Percentiles rank a stretch among this genome's conserved stretches.
These are phyloP conservation scores for Regulus satrapa DNA, from an alignment of 2,113 vertebrate genomes.

Conservation along the genomic window DNA sequence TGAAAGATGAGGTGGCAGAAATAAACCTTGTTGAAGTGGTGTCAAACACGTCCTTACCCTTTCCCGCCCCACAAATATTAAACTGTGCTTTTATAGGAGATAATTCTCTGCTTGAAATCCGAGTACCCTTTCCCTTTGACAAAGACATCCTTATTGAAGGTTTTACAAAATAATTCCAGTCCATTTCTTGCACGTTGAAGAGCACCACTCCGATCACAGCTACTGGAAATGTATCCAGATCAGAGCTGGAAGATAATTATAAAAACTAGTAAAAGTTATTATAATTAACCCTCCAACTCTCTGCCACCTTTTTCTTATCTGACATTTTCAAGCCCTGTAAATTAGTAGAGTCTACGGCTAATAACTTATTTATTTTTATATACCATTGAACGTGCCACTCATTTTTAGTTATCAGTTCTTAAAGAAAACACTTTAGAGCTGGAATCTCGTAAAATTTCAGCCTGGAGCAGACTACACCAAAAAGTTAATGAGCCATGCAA, in stretches of 20 bases:
- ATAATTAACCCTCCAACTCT: too few relatives aligned
- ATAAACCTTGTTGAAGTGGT: not conserved
- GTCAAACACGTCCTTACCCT: not conserved
- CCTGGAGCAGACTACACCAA: not conserved
- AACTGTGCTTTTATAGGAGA: accelerated
- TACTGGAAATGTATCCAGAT: not conserved
- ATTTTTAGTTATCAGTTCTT: not conserved
- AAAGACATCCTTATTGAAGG: not conserved
- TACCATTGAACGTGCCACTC: not conserved
- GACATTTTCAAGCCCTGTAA: not conserved
- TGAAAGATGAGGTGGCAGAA: not conserved
- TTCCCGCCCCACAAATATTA: not conserved
- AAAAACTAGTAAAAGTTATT: too few relatives aligned
- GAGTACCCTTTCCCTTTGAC: not conserved
- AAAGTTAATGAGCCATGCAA: not conserved
- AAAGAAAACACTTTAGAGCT: not conserved
- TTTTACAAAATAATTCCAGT: not conserved
- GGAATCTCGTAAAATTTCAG: not conserved
- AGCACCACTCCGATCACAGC: not conserved
- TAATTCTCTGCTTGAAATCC: not conserved
- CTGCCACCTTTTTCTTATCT: not conserved
- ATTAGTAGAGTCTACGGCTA: not conserved
- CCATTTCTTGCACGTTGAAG: not conserved
- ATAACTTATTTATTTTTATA: not conserved
- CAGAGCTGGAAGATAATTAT: not conserved